Conservation (phyloP, 2,888 invertebrate species). For the Ernsta delagoae region DNA sequence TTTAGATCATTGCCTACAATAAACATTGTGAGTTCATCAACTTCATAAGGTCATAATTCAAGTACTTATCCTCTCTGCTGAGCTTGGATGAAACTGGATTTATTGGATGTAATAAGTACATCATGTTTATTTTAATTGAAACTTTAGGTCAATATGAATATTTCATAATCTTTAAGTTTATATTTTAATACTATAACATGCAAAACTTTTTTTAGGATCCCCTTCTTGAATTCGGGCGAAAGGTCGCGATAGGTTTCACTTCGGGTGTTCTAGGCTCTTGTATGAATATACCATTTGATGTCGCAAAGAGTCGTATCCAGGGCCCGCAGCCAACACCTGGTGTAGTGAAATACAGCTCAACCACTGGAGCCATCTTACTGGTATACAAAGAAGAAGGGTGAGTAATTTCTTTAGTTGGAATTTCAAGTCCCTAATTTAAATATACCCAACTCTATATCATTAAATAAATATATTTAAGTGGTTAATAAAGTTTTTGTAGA, state of each 20-base stretch:
- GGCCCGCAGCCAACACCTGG: slow-evolving; percentile 93
- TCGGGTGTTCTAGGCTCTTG: slow-evolving; percentile 95
- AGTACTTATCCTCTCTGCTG: too few relatives aligned
- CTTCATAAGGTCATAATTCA: too few relatives aligned
- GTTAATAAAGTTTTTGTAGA: too few relatives aligned
- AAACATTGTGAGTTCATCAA: too few relatives aligned
- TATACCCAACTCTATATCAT: too few relatives aligned
- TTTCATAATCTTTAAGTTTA: background rate
- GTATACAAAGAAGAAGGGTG: slow-evolving; percentile 96
- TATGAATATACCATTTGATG: slow-evolving; percentile 97
- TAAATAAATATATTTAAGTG: too few relatives aligned
- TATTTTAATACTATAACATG: background rate
- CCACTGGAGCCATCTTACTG: slow-evolving; percentile 88
- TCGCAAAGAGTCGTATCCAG: slow-evolving; percentile 97
- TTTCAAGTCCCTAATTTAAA: too few relatives aligned
- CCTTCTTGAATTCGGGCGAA: slow-evolving; percentile 88
- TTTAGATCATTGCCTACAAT: too few relatives aligned
- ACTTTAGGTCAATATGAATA: background rate
- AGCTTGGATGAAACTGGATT: too few relatives aligned
- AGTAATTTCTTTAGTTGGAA: slow-evolving; percentile 47
- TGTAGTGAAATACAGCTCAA: slow-evolving; percentile 91
- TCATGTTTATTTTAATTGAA: too few relatives aligned
- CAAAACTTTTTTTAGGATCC: slow-evolving; percentile 82
- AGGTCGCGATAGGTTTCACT: slow-evolving; percentile 93
- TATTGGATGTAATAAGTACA: too few relatives aligned